Conservation (phyloP, 2,888 invertebrate species). For the Plagiodera versicolora region DNA sequence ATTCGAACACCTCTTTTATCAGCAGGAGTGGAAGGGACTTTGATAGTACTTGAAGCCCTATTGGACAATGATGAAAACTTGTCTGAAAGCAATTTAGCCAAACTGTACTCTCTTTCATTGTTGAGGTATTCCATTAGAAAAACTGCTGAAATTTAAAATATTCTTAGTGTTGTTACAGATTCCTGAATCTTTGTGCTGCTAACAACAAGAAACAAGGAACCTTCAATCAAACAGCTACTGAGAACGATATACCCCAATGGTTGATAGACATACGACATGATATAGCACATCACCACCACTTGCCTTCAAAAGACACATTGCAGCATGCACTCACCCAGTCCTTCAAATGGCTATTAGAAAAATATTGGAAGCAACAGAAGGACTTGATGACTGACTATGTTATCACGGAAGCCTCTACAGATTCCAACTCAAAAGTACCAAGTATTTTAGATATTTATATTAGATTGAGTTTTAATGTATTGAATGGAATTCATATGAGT, state of each 20-base stretch:
- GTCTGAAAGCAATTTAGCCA: conserved; percentile 57
- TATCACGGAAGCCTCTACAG: conserved; percentile 21
- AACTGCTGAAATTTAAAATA: background rate
- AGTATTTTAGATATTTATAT: conserved; percentile 23
- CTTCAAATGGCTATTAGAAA: conserved; percentile 68
- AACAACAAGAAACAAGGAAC: conserved; percentile 48
- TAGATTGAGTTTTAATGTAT: conserved; percentile 29
- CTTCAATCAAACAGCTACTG: conserved; percentile 61
- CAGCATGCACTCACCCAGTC: conserved; percentile 65
- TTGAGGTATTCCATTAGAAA: conserved; percentile 59
- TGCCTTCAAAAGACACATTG: conserved; percentile 67
- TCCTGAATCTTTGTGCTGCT: conserved; percentile 52
- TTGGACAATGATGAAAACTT: conserved; percentile 49
- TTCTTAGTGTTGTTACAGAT: conserved; percentile 40
- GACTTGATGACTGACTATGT: conserved; percentile 28
- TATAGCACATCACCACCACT: conserved; percentile 70
- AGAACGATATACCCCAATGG: conserved; percentile 76
- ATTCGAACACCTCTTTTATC: conserved; percentile 60
- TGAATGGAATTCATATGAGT: conserved; percentile 37
- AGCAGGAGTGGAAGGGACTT: conserved; percentile 64
- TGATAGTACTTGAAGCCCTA: conserved; percentile 60
- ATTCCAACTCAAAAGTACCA: conserved; percentile 14
- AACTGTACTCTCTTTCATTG: conserved; percentile 65
- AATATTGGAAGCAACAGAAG: conserved; percentile 67
- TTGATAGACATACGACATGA: conserved; percentile 77